These are phyloP conservation scores for Netelia virgata DNA, from an alignment of 2,888 invertebrate species.

Conservation along the genomic window DNA sequence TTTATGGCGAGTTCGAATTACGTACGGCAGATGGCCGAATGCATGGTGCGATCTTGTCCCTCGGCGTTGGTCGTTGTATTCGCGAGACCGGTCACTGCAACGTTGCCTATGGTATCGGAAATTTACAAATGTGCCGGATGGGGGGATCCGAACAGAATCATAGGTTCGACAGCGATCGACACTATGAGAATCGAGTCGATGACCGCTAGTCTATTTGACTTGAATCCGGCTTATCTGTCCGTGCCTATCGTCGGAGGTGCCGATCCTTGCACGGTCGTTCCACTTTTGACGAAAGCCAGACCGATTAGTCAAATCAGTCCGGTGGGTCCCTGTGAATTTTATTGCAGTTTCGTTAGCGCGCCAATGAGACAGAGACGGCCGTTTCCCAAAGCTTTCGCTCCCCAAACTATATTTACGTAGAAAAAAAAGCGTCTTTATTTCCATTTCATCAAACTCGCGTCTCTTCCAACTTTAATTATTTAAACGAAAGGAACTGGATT, in stretches of 20 bases:
- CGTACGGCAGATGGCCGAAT: conserved; percentile 74
- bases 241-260: conserved; percentile 80
- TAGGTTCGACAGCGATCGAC: conserved; percentile 78
- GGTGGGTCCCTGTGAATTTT: conserved; percentile 28
- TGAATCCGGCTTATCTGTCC: conserved; percentile 77
- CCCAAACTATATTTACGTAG: too few relatives aligned
- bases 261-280: conserved; percentile 78
- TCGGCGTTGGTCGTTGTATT: conserved; percentile 79
- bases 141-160: conserved; percentile 78
- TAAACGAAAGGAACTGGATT: too few relatives aligned
- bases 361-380: not conserved
- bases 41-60: conserved; percentile 75
- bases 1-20: conserved; percentile 74
- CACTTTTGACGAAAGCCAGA: conserved; percentile 77
- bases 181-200: conserved; percentile 78
- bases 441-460: too few relatives aligned
- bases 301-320: conserved; percentile 75
- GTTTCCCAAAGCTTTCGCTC: not conserved
- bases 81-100: conserved; percentile 79
- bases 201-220: conserved; percentile 76
- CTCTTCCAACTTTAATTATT: too few relatives aligned
- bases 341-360: conserved; percentile 19
- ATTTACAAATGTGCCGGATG: conserved; percentile 74
- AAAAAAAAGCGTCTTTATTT: too few relatives aligned
- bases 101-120: conserved; percentile 79